A percentile compares a stretch with the other conserved stretches of the same genome.
Evolutionary conservation across 1,140 invertebrate species (phyloP).

Genomic region (Leptopilina boulardi): DNA sequence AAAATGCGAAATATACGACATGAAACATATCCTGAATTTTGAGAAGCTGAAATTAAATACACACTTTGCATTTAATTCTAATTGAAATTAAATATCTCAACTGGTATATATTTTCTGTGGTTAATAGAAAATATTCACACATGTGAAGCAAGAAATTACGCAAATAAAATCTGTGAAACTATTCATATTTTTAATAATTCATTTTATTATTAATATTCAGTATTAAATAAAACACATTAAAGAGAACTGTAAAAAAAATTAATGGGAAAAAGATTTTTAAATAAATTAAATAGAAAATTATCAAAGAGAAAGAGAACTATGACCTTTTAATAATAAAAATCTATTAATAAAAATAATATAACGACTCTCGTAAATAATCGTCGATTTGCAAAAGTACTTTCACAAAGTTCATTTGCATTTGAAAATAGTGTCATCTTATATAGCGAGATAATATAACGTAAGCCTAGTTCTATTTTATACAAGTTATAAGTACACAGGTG

Average conservation of each 20-base stretch:
- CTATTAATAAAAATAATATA: slow-evolving; percentile 10
- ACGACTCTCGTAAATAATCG: slow-evolving; percentile 16
- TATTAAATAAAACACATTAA: not conserved
- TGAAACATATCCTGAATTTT: not conserved
- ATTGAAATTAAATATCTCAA: no score
- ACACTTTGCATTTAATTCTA: not conserved
- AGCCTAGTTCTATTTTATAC: not conserved
- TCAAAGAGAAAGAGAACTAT: not conserved
- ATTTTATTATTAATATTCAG: not conserved
- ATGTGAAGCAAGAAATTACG: not conserved
- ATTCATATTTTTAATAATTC: not conserved
- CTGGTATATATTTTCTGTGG: not conserved
- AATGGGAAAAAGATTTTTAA: not conserved
- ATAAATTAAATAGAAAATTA: not conserved
- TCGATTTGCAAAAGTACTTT: slow-evolving; percentile 8
- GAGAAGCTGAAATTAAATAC: not conserved
- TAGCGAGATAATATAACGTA: not conserved
- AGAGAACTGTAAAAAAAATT: not conserved
- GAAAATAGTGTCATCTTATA: not conserved
- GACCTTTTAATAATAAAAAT: not conserved
- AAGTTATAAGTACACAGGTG: not conserved
- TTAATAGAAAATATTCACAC: not conserved
- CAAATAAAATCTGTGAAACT: not conserved
- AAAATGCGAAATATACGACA: no score
- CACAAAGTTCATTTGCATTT: slow-evolving; percentile 9